A percentile compares a stretch with the other conserved stretches of the same genome.
Evolutionary conservation across 1,140 invertebrate genomes (phyloP).

Genomic region (Drosophila eugracilis): DNA sequence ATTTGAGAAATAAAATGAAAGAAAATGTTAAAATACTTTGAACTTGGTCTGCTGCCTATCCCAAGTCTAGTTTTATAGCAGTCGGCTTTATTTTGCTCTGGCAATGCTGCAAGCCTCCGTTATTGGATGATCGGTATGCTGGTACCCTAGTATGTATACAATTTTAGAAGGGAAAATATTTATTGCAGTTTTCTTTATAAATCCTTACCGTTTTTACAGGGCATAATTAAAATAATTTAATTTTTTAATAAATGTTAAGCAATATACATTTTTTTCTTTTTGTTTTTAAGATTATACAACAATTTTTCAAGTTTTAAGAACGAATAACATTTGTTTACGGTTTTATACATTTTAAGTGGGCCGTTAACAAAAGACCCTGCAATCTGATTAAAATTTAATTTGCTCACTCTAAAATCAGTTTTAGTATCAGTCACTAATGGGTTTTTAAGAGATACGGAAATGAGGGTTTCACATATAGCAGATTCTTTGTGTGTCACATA

Average conservation of each 20-base stretch:
- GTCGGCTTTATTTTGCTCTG: slow-evolving; percentile 15
- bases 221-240: no score
- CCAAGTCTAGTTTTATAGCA: slow-evolving; percentile 7
- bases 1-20: slow-evolving; percentile 63
- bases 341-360: no score
- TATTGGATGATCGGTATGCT: neutral
- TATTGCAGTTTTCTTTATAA: neutral
- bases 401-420: neutral
- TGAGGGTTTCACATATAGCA: no score
- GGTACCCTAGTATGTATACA: slow-evolving; percentile 18
- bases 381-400: no score
- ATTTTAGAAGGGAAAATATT: no score
- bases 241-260: no score
- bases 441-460: neutral
- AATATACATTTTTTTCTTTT: no score
- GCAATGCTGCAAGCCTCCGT: slow-evolving; percentile 10
- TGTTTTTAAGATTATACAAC: no score
- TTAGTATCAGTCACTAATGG: neutral
- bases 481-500: neutral
- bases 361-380: no score
- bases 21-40: slow-evolving; percentile 53
- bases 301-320: no score
- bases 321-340: no score
- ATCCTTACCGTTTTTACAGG: no score
- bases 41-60: slow-evolving; percentile 6